phyloP scores from a whole-genome alignment of 2,113 vertebrate genomes.

The Orcinus orca region DNA sequence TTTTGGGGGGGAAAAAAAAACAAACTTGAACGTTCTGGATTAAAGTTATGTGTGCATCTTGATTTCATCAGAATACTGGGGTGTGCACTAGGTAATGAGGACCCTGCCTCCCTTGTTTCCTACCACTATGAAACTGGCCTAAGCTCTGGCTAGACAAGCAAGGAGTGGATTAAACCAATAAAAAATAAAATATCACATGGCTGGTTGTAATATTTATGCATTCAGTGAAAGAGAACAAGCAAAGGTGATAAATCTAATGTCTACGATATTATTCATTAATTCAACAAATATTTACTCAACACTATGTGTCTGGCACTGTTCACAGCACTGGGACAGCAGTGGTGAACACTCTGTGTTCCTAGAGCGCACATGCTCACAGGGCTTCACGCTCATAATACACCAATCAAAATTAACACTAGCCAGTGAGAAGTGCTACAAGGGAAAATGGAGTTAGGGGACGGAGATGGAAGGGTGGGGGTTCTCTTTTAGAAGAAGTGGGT shows the following conservation, averaged over 20 bases:
- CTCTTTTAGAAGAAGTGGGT: background rate
- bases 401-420: background rate
- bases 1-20: background rate
- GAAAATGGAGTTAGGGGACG: background rate
- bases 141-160: constrained; percentile 19
- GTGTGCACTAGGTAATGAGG: background rate
- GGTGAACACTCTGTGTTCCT: background rate
- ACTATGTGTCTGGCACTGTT: background rate
- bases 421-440: background rate
- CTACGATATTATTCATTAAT: background rate
- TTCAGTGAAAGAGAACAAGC: constrained; percentile 1
- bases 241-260: background rate
- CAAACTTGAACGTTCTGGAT: background rate
- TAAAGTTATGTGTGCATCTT: background rate
- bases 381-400: background rate
- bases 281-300: background rate
- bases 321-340: background rate
- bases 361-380: background rate
- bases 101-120: background rate
- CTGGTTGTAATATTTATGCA: background rate
- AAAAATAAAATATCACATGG: background rate
- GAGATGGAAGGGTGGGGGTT: background rate
- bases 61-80: background rate
- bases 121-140: background rate
- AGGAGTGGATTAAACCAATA: constrained; percentile 8